Base-by-base conservation (phyloP, 2,113 vertebrate genomes). In the Cebus imitator region DNA sequence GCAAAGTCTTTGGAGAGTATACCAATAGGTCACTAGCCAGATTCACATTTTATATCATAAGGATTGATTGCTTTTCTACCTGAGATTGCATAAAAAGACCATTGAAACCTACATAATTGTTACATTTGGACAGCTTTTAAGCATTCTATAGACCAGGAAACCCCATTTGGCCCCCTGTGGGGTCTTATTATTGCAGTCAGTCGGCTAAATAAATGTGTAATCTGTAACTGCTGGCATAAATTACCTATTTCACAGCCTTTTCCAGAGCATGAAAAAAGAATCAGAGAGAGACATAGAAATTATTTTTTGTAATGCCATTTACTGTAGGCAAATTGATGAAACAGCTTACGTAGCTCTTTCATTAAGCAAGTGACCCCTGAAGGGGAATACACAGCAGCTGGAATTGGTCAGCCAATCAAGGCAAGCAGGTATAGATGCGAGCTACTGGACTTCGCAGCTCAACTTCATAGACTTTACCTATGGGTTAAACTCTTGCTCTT, bases 321-420 rank as follows among this genome's bases (percentile, higher is more conserved):
- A 61, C 73, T 96, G 95, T 76, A 92, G 96, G 68, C 75, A 95
- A 98, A 95, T 79, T 84, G 96, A 95, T 98, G 92, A 96, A 97
- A 93, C 5, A 7, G 48, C 86, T 96, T 92, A 93, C 70, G 68
- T 66, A 91, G 73, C 94, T 98, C 96, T 61, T 97, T 98, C 97
- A 96, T 95, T 87, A 98, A 97, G 85, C 58, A 84, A 97, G 66
- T 98, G 98, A 98, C 73, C 97, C 94, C 93, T 84, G 97, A 98
- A 98, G 97, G 96, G 97, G 93, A 97, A 80, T 58, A 75, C 37
- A 37, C 43, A 91, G n/a, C 45, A 90, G 93, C 90, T 25, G 80
- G 40, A 96, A 81, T 68, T 35, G 78, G 72, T 88, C 50, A 82
- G 52, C 76, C 1, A 48, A 55, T 89, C 80, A 68, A 96, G 78